phyloP scores from a whole-genome alignment of 2,797 vertebrate species.

The Bothrops alternatus region DNA sequence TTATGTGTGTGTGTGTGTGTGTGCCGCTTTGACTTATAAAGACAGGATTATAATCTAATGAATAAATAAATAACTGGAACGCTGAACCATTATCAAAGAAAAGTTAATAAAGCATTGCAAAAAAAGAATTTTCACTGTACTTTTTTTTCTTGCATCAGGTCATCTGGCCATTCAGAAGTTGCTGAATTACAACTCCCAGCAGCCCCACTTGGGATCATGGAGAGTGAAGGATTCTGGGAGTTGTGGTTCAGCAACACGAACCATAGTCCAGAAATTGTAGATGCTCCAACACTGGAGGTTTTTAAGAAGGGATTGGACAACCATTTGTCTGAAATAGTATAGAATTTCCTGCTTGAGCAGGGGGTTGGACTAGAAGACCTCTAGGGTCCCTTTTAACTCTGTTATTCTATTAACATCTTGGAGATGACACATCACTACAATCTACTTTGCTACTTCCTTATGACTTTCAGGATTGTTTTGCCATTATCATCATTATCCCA shows the following conservation, averaged over 20 bases:
- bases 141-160: background rate
- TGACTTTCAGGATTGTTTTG: background rate
- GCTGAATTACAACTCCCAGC: background rate
- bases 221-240: background rate
- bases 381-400: background rate
- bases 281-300: background rate
- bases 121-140: background rate
- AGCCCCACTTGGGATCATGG: background rate
- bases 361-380: background rate
- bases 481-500: background rate
- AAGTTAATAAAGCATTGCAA: background rate
- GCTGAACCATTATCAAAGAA: background rate
- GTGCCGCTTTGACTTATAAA: too few species aligned
- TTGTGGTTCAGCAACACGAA: background rate
- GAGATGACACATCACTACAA: background rate
- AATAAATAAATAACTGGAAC: background rate
- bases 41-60: too few species aligned
- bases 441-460: background rate
- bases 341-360: background rate
- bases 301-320: background rate
- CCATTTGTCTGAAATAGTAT: background rate
- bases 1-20: too few species aligned
- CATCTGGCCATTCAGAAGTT: background rate
- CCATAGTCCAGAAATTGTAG: background rate
- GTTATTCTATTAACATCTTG: background rate